Conservation (phyloP, 92 coral and sea anemone species). For the Parazoanthus atlanticus region DNA sequence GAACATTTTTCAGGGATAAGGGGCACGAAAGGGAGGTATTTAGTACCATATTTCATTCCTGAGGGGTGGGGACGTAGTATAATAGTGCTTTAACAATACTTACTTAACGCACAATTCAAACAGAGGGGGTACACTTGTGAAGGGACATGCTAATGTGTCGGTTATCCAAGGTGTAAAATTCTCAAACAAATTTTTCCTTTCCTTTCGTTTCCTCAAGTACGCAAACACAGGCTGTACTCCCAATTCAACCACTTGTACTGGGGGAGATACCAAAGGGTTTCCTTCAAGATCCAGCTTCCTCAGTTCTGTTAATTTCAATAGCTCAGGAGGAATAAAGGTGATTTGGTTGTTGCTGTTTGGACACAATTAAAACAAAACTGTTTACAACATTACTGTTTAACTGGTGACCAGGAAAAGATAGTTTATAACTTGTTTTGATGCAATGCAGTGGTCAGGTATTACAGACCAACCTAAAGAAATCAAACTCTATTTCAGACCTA, state of each 20-base stretch:
- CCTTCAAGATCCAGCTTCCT: not conserved
- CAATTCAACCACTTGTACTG: not conserved
- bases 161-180: slow-evolving; percentile 16
- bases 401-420: too few relatives aligned
- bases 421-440: too few relatives aligned
- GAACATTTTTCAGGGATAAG: too few relatives aligned
- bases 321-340: slow-evolving; percentile 1
- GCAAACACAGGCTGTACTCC: not conserved
- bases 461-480: too few relatives aligned
- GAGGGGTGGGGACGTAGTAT: not conserved
- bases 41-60: too few relatives aligned
- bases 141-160: not conserved
- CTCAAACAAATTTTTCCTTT: slow-evolving; percentile 15
- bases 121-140: not conserved
- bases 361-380: not conserved
- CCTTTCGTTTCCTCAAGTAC: slow-evolving; percentile 5
- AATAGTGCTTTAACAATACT: not conserved
- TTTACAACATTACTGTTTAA: too few relatives aligned
- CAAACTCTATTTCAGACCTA: too few relatives aligned
- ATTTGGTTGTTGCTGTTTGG: not conserved
- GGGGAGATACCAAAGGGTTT: not conserved
- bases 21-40: not conserved
- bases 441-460: too few relatives aligned
- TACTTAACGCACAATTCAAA: not conserved
- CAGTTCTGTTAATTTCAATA: not conserved